These are phyloP conservation scores for Dinomys branickii DNA, from an alignment of 2,113 vertebrate genomes.

Conservation along the genomic window DNA sequence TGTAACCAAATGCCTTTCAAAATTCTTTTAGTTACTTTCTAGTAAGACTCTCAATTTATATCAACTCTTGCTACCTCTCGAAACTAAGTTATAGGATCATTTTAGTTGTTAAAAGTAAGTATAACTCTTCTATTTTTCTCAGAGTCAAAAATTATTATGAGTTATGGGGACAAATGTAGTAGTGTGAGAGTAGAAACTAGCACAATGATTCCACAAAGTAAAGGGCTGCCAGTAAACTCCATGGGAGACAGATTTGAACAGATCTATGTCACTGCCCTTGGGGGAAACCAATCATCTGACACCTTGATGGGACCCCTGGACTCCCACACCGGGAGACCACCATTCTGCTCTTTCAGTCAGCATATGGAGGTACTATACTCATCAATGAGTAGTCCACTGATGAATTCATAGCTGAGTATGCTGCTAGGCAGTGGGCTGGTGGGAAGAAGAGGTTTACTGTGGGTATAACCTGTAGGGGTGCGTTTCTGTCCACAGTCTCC, in stretches of 20 bases:
- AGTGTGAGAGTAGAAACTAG: neutral
- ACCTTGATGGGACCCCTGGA: neutral
- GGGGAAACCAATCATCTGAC: neutral
- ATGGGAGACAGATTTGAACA: neutral
- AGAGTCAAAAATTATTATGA: neutral
- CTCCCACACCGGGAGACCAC: neutral
- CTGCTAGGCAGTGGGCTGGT: neutral
- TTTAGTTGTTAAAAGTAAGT: neutral
- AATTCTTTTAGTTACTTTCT: neutral
- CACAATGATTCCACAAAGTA: neutral
- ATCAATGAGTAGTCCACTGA: neutral
- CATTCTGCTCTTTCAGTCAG: neutral
- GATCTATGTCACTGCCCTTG: neutral
- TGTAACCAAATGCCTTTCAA: neutral
- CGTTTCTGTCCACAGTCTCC: neutral
- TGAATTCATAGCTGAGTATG: neutral
- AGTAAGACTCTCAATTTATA: neutral
- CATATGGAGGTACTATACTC: neutral
- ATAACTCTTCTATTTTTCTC: neutral
- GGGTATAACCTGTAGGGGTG: neutral
- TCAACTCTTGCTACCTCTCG: neutral
- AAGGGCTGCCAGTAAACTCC: neutral
- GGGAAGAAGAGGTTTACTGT: neutral
- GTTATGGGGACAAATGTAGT: neutral
- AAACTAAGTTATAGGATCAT: neutral